A percentile compares a stretch with the other conserved stretches of the same genome.
phyloP scores from a whole-genome alignment of 2,888 invertebrate species.

The Thymelicus sylvestris region DNA sequence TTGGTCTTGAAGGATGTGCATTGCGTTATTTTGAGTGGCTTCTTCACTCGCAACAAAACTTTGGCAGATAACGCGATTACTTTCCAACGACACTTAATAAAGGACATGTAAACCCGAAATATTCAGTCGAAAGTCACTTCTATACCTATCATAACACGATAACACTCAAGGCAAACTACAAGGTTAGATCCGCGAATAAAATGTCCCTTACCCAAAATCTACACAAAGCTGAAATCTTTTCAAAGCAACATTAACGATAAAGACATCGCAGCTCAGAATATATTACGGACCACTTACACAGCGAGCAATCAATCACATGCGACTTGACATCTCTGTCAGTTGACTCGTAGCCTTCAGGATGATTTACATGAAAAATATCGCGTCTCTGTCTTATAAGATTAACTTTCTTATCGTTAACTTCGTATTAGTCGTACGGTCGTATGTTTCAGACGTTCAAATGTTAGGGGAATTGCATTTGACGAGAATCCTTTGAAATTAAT shows the following conservation, averaged over 20 bases:
- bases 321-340: slow-evolving; percentile 57
- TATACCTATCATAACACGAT: neutral
- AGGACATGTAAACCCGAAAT: no score
- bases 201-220: slow-evolving; percentile 9
- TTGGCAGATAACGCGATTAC: no score
- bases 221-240: slow-evolving; percentile 26
- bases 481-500: neutral
- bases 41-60: no score
- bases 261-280: slow-evolving; percentile 31
- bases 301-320: slow-evolving; percentile 60
- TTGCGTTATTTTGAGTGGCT: no score
- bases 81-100: no score
- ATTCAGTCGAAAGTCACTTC: neutral
- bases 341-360: slow-evolving; percentile 48
- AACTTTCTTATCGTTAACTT: slow-evolving; percentile 43
- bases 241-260: slow-evolving; percentile 35
- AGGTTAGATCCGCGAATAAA: neutral
- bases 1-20: no score
- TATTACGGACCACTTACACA: slow-evolving; percentile 43
- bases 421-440: neutral
- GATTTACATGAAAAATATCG: slow-evolving; percentile 51
- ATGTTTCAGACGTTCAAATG: neutral
- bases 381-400: slow-evolving; percentile 45
- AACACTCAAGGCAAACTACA: neutral
- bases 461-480: neutral